Evolutionary conservation across 2,888 invertebrate species (phyloP).

Genomic region (Pseudococcus jackbeardsleyi): DNA sequence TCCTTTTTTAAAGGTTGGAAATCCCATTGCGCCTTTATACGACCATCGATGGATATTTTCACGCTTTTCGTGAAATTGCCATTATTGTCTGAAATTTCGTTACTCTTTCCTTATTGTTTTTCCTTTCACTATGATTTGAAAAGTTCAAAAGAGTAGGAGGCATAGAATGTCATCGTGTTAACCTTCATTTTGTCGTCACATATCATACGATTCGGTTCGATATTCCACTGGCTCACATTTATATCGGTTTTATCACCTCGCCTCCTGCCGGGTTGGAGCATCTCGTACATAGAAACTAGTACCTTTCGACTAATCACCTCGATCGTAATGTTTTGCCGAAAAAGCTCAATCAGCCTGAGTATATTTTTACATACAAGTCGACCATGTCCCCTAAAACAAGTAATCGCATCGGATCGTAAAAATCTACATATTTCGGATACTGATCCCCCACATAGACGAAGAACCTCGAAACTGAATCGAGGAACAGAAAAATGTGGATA

Average conservation of each 20-base stretch:
- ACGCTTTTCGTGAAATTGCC: neutral
- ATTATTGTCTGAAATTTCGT: slow-evolving; percentile 12
- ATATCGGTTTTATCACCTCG: neutral
- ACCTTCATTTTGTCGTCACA: neutral
- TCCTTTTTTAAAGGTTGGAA: neutral
- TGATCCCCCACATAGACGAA: neutral
- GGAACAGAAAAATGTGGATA: neutral
- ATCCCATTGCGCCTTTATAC: neutral
- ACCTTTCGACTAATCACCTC: neutral
- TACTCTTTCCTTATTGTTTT: neutral
- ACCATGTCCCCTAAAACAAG: slow-evolving; percentile 13
- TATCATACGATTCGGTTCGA: neutral
- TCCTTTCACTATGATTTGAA: neutral
- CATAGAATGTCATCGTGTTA: neutral
- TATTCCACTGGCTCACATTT: neutral
- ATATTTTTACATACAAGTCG: slow-evolving; percentile 9
- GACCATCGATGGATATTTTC: neutral
- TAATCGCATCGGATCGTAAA: neutral
- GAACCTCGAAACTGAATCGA: neutral
- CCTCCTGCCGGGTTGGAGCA: neutral
- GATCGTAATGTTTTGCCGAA: neutral
- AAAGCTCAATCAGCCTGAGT: neutral
- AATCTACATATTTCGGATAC: slow-evolving; percentile 1
- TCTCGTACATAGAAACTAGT: neutral
- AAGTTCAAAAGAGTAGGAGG: neutral